Evolutionary conservation across 2,797 vertebrate genomes (phyloP), one percentile per base, ranked within the genome.

Genomic region (Gouania willdenowi): DNA sequence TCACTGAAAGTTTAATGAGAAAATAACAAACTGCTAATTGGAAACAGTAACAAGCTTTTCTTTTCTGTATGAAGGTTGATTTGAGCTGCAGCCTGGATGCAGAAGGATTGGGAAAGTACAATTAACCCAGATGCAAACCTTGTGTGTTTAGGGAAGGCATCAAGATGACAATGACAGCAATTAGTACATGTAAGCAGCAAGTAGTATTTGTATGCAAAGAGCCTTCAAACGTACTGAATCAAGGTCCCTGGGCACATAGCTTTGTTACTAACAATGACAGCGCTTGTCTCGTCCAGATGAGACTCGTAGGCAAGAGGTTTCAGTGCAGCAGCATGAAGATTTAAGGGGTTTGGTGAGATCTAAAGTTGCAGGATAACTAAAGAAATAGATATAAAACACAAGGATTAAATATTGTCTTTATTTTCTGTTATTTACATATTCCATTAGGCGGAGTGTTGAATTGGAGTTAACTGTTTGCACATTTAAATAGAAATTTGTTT

Each of bases 91-190:
- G 26, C 5, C 32, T 26, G 26, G 63, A 65, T 55, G 59, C 19
- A 23, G 25, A 36, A 31, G 52, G 69, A 70, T 75, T 54, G 63
- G 17, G 8, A 41, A 61, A 35, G 44, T 54, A 47, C 54, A 73
- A 75, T 79, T 75, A 77, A 71, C 70, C 64, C 41, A 72, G 41
- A 81, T 49, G 23, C 44, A 71, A 68, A 71, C 68, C 45, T 59
- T 34, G 44, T 59, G 51, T 66, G 63, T 71, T 73, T 66, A 59
- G 59, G 29, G 37, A 59, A 50, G 22, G 30, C 26, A 26, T 26
- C 15, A n/a, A 46, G 26, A 52, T 53, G 55, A 64, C 52, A 66
- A 52, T 74, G 45, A 58, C 30, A 50, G 62, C 58, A 78, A 75
- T 75, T 55, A 73, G 46, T 26, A 47, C 4, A 3, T 24, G 32